Evolutionary conservation across 2,113 vertebrate species (phyloP), one percentile per base, ranked within the genome.

Genomic region (Cyanoramphus novaezelandiae): DNA sequence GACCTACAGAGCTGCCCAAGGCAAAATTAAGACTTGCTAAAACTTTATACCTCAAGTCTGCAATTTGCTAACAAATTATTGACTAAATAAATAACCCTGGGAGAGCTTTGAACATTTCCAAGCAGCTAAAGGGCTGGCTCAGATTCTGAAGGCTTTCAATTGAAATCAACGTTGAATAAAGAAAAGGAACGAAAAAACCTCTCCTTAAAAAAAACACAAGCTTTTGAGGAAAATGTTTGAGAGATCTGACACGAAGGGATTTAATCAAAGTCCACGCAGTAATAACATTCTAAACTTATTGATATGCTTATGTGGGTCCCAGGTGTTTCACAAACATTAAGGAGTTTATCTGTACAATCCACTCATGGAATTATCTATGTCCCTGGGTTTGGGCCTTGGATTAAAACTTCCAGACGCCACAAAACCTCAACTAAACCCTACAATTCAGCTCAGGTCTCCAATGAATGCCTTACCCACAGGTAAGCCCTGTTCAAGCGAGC

Each of bases 211-310:
- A 86, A 86, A 19, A 18, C 47, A 44, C 14, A 47, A 49, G 72
- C 27, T 96, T 92, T 88, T 81, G 76, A 93, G 76, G 49, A 59
- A 74, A 57, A 44, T 13, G 11, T 93, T 92, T 65, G 67, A 60
- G 69, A 92, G 77, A 83, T 91, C 69, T 62, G 62, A 76, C 52
- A 55, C 0, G 0, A 82, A 82, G 57, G 52, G 43, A 71, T 86
- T 95, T 91, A 63, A 86, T 85, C 57, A 57, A 88, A 89, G 94
- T 85, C 91, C 53, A 12, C 2, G 9, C 44, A 92, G 80, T 41
- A 82, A 89, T 60, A 92, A 79, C 77, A 79, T 65, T 63, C 84
- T 76, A 68, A 92, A 95, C 5, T 86, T 93, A 86, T 5, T 71
- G 65, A 88, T 93, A 83, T 37, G 47, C 60, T 79, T 65, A 84